These are phyloP conservation scores for Drosophila atripex DNA, from an alignment of 2,888 invertebrate species.

Conservation along the genomic window DNA sequence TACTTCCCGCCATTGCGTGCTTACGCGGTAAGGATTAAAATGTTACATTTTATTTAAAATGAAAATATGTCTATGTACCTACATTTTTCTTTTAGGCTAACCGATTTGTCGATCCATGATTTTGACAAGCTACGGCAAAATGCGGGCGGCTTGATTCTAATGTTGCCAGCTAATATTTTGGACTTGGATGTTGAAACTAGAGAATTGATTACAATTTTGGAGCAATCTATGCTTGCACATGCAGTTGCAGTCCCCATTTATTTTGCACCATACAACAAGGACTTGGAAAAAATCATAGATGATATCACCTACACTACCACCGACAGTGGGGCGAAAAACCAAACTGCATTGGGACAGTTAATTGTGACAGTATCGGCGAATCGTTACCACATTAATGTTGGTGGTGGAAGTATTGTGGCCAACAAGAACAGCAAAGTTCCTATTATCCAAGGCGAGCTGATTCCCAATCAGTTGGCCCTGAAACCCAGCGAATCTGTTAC, in stretches of 20 bases:
- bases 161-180: constrained; percentile 90
- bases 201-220: constrained; percentile 91
- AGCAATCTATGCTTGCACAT: constrained; percentile 92
- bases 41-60: not conserved
- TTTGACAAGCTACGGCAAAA: constrained; percentile 90
- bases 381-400: constrained; percentile 95
- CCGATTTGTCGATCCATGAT: constrained; percentile 91
- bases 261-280: constrained; percentile 90
- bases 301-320: constrained; percentile 87
- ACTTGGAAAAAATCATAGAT: constrained; percentile 89
- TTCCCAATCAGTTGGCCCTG: constrained; percentile 81
- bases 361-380: constrained; percentile 95
- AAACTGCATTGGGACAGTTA: constrained; percentile 92
- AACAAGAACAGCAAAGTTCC: constrained; percentile 92
- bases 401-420: constrained; percentile 88
- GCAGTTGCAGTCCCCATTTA: constrained; percentile 94
- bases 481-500: constrained; percentile 84
- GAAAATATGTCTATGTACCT: not conserved
- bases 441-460: constrained; percentile 93
- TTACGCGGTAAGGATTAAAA: constrained; percentile 85
- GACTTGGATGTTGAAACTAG: constrained; percentile 87
- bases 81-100: constrained; percentile 84
- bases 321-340: constrained; percentile 82
- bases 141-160: constrained; percentile 93
- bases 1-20: constrained; percentile 94